Evolutionary conservation across 2,113 vertebrate species (phyloP).

Genomic region (Catharus fuscescens): DNA sequence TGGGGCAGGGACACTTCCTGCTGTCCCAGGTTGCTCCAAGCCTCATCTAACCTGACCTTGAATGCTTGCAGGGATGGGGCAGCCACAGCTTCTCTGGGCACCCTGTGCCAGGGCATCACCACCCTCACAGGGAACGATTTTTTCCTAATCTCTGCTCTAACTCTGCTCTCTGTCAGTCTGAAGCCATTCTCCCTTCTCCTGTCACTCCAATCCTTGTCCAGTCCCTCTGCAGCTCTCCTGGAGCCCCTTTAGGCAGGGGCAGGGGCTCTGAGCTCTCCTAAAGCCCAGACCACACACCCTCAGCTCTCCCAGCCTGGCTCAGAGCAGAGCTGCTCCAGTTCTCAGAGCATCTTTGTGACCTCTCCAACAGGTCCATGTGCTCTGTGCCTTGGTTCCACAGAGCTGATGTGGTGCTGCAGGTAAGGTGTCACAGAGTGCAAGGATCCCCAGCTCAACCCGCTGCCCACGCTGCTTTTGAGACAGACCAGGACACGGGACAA

Average conservation of each 20-base stretch:
- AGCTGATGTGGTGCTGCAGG: neutral
- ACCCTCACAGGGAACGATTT: neutral
- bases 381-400: neutral
- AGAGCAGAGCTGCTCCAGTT: neutral
- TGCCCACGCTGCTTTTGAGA: neutral
- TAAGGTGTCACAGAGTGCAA: neutral
- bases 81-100: neutral
- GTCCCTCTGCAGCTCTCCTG: neutral
- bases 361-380: neutral
- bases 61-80: neutral
- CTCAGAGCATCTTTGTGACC: neutral
- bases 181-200: neutral
- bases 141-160: neutral
- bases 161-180: neutral
- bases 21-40: neutral
- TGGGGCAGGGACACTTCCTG: accelerated
- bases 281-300: no score
- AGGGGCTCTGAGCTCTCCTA: no score
- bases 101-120: accelerated
- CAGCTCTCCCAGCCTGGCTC: neutral
- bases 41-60: no score
- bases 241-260: neutral
- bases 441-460: accelerated
- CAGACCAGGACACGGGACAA: neutral
- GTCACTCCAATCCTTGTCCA: neutral